Conservation (phyloP, 2,113 vertebrate species). For the Myocastor coypus region DNA sequence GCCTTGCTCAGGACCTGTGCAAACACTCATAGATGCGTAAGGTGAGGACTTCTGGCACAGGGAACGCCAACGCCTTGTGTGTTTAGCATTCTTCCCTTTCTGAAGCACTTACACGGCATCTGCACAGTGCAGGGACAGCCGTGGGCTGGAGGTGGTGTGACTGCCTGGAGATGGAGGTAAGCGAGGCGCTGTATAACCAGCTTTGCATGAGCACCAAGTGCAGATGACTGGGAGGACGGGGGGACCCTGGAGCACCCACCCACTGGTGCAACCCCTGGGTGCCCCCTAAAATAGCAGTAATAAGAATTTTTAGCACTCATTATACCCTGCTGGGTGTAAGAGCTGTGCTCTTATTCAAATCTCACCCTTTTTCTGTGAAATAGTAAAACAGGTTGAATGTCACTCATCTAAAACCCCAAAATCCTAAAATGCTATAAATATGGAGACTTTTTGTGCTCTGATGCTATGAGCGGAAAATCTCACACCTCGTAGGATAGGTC, state of each 20-base stretch:
- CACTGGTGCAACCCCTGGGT: background rate
- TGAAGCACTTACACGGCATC: background rate
- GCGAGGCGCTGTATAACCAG: background rate
- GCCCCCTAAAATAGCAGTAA: background rate
- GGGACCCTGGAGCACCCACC: no score
- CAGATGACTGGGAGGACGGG: background rate
- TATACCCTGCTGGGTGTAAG: background rate
- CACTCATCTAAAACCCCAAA: background rate
- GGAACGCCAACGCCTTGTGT: background rate
- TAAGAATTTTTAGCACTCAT: background rate
- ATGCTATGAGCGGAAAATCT: background rate
- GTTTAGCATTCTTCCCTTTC: background rate
- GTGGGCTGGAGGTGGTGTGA: background rate
- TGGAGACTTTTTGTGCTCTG: background rate
- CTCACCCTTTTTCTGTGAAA: background rate
- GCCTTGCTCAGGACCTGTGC: background rate
- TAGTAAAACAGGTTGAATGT: background rate
- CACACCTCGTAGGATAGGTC: background rate
- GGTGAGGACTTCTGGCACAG: background rate
- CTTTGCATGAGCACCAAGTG: background rate
- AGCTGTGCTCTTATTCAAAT: background rate
- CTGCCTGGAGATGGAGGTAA: background rate
- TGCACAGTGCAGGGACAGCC: background rate
- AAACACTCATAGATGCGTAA: background rate
- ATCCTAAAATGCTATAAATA: background rate